Percentiles rank a stretch among this genome's conserved stretches.
These are phyloP conservation scores for Actenoides hombroni DNA, from an alignment of 2,113 vertebrate species.

Conservation along the genomic window DNA sequence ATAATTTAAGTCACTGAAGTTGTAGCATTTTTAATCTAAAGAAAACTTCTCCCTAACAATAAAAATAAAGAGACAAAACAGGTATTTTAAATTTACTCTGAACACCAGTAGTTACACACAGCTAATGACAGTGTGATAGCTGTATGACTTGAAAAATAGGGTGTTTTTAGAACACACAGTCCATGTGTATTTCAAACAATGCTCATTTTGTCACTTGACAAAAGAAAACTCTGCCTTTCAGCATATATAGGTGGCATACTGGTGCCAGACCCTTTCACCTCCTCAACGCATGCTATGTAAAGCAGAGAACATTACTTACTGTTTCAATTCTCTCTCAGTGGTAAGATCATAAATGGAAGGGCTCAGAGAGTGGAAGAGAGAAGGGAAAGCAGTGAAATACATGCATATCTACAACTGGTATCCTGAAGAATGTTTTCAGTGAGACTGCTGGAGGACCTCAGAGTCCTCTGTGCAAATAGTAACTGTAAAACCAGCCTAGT, in stretches of 20 bases:
- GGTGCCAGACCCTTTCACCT: background rate
- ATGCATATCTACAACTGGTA: background rate
- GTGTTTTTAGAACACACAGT: background rate
- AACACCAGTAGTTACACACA: background rate
- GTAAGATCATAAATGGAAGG: background rate
- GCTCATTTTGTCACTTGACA: background rate
- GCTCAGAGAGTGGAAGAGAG: background rate
- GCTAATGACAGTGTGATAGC: background rate
- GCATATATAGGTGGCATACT: background rate
- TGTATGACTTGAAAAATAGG: background rate
- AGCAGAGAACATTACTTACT: background rate
- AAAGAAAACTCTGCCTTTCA: background rate
- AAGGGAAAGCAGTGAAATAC: background rate
- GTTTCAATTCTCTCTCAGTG: background rate
- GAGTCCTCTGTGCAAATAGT: background rate
- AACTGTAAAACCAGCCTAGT: background rate
- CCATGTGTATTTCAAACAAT: background rate
- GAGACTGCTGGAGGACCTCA: background rate
- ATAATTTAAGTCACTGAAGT: background rate
- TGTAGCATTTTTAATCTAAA: background rate
- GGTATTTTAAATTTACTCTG: background rate
- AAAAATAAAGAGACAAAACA: background rate
- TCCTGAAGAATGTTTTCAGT: background rate
- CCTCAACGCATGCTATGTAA: accelerated
- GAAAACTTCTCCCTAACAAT: background rate